Percentiles rank a stretch among this genome's conserved stretches.
Evolutionary conservation across 2,888 invertebrate species (phyloP).

Genomic region (Seira ritae): DNA sequence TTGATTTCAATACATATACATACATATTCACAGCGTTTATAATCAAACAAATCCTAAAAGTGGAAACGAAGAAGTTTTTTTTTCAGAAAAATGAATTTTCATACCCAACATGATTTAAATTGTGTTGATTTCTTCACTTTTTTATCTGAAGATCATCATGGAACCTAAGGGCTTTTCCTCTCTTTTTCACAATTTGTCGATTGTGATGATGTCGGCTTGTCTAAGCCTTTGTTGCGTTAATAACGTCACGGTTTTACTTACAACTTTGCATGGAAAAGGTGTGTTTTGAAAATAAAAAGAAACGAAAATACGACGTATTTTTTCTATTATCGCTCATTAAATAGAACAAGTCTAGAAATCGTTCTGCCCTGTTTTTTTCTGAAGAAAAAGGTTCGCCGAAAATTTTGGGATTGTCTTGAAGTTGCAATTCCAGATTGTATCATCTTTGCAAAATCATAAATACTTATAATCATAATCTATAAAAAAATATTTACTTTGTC

Average conservation of each 20-base stretch:
- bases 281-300: conserved; percentile 19
- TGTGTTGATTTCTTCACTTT: not conserved
- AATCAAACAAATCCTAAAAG: not conserved
- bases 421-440: too few relatives aligned
- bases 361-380: too few relatives aligned
- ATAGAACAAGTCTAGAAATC: too few relatives aligned
- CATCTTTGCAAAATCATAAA: too few relatives aligned
- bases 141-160: too few relatives aligned
- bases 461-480: too few relatives aligned
- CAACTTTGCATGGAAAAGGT: conserved; percentile 50
- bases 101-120: not conserved
- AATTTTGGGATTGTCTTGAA: too few relatives aligned
- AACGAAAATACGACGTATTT: too few relatives aligned
- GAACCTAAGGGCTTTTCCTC: not conserved
- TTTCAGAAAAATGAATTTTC: not conserved
- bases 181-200: conserved; percentile 55
- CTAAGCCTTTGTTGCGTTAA: conserved; percentile 28
- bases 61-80: too few relatives aligned
- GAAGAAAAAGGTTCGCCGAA: too few relatives aligned
- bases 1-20: not conserved
- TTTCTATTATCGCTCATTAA: too few relatives aligned
- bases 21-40: not conserved
- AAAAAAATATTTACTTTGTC: too few relatives aligned
- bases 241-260: conserved; percentile 56
- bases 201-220: conserved; percentile 56